phyloP scores from a whole-genome alignment of 2,113 vertebrate genomes.

The Rousettus leschenaultii region DNA sequence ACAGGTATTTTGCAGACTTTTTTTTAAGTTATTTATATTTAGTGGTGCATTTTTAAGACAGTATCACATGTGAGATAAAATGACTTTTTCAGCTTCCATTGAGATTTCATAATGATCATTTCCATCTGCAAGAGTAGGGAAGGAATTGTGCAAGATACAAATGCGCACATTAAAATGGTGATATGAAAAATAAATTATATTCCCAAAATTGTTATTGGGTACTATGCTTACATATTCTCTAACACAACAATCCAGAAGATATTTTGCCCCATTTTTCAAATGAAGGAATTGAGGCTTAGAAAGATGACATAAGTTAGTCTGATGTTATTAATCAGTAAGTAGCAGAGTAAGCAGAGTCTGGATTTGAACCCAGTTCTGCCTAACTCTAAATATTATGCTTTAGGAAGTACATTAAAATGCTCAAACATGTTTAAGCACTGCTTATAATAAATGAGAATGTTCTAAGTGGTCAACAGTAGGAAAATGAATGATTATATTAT shows the following conservation, averaged over 20 bases:
- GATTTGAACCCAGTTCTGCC: background rate
- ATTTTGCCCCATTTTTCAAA: background rate
- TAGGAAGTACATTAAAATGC: background rate
- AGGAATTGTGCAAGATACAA: background rate
- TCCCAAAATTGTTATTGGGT: background rate
- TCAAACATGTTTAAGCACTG: background rate
- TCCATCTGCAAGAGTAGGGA: background rate
- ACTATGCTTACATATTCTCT: background rate
- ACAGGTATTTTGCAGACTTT: constrained; percentile 85
- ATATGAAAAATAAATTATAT: background rate
- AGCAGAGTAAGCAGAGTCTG: background rate
- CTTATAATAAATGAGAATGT: background rate
- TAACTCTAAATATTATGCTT: background rate
- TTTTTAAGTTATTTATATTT: background rate
- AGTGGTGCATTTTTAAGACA: background rate
- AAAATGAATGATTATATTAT: background rate
- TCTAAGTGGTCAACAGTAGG: background rate
- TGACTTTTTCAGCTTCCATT: background rate
- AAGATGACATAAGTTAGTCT: background rate
- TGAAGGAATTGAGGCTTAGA: background rate
- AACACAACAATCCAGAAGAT: background rate
- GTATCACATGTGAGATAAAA: background rate
- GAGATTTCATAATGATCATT: background rate
- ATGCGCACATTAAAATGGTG: background rate
- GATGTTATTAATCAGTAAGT: background rate